phyloP scores from a whole-genome alignment of 2,113 vertebrate species.

The Pleuronectes platessa region DNA sequence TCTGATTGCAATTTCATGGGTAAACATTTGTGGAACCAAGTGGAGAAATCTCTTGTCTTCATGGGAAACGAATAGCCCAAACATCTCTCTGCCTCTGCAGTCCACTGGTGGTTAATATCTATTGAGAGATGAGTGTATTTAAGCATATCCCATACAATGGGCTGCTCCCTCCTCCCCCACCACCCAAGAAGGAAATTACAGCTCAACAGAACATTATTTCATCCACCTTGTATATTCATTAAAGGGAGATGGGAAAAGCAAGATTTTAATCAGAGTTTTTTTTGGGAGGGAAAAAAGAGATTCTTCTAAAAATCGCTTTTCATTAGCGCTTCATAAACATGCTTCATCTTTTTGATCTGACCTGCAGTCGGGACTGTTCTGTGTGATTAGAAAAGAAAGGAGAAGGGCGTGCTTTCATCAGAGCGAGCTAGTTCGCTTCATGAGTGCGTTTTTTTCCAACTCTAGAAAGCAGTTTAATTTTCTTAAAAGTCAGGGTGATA shows the following conservation, averaged over 20 bases:
- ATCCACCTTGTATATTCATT: conserved; percentile 70
- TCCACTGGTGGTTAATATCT: conserved; percentile 62
- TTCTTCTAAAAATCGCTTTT: conserved; percentile 40
- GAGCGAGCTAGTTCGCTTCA: conserved; percentile 39
- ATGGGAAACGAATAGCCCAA: conserved; percentile 61
- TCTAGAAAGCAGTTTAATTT: conserved; percentile 55
- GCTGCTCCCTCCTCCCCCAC: conserved; percentile 25
- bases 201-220: conserved; percentile 65
- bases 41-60: conserved; percentile 66
- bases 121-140: conserved; percentile 73
- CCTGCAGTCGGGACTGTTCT: conserved; percentile 15
- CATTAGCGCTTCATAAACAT: conserved; percentile 48
- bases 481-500: conserved; percentile 52
- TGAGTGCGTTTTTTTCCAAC: conserved; percentile 11
- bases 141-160: conserved; percentile 58
- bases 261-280: conserved; percentile 63
- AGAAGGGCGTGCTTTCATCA: conserved; percentile 40
- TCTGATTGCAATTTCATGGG: conserved; percentile 73
- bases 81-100: conserved; percentile 63
- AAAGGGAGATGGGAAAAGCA: conserved; percentile 48
- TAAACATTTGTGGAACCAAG: conserved; percentile 75
- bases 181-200: conserved; percentile 69
- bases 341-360: conserved; percentile 50
- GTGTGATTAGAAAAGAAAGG: conserved; percentile 50
- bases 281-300: conserved; percentile 23